Evolutionary conservation across 2,113 vertebrate genomes (phyloP).

Genomic region (Trematomus loennbergii): DNA sequence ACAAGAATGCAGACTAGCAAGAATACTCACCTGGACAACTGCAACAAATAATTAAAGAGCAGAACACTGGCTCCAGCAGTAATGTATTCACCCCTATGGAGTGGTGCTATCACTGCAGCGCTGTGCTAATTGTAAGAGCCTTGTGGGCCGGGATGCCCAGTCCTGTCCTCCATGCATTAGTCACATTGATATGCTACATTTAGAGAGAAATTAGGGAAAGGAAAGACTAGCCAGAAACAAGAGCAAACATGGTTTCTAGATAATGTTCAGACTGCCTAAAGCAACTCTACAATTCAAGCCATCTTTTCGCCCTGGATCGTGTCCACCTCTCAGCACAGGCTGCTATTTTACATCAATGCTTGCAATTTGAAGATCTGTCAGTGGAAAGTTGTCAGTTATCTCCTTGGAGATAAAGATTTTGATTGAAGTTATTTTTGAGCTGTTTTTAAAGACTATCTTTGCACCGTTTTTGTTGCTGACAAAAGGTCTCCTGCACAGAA

Average conservation of each 20-base stretch:
- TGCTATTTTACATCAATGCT: constrained; percentile 23
- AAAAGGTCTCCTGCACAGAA: constrained; percentile 13
- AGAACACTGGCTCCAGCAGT: constrained; percentile 33
- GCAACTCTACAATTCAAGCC: not conserved
- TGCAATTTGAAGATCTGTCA: not conserved
- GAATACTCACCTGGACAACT: constrained; percentile 17
- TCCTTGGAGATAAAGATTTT: constrained; percentile 15
- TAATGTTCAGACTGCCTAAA: not conserved
- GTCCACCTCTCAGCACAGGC: not conserved
- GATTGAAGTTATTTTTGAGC: constrained; percentile 34
- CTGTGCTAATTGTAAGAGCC: constrained; percentile 38
- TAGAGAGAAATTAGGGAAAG: not conserved
- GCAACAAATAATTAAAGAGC: constrained; percentile 39
- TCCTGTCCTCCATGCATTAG: constrained; percentile 5
- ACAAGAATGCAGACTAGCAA: constrained; percentile 28
- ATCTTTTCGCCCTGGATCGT: not conserved
- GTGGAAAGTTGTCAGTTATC: constrained; percentile 16
- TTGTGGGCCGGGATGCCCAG: constrained; percentile 18
- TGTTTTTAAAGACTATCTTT: constrained; percentile 40
- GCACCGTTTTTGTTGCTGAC: constrained; percentile 7
- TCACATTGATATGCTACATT: constrained; percentile 1
- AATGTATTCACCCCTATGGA: constrained; percentile 30
- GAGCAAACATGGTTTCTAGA: not conserved
- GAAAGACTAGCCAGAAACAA: not conserved
- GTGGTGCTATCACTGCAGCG: constrained; percentile 22